Evolutionary conservation across 2,797 vertebrate genomes (phyloP), one percentile per base, ranked within the genome.

Genomic region (Meriones psammophilus): DNA sequence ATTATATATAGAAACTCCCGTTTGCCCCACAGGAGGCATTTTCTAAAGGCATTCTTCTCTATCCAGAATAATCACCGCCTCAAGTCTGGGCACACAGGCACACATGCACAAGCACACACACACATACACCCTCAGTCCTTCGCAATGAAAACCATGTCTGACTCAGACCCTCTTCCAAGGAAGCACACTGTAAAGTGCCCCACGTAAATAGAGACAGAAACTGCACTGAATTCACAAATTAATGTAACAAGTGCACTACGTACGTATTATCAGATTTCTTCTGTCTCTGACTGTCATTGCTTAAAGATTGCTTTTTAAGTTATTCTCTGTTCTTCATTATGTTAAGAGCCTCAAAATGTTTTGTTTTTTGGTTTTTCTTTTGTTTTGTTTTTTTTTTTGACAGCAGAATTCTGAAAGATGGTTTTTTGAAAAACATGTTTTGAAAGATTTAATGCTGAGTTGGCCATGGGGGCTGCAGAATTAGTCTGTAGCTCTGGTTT

Each of bases 401-500:
- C 79, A 86, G 26, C 42, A 91, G 92, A 97, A 91, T 98, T 97
- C 36, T 73, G 28, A 92, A 94, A 94, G 39, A 73, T 60, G n/a
- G 28, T 78, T 62, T 26, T 26, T 42, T 54, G 88, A 30, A 46
- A 62, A 42, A 15, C 1, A 15, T 3, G 4, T 74, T 96, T 87
- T 42, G 33, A 86, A 83, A 94, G n/a, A 54, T 68, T 89, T 17
- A 68, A 15, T 78, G 17, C 33, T 74, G 69, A 7, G 3, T 64
- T 84, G 76, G 96, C 56, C 84, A 22, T 26, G 71, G 14, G 1
- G 78, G 10, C 56, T 26, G 26, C 89, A 50, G 3, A 68, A 1
- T 74, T 91, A 50, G 92, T 81, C 6, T 3, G 8, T 81, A 62
- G 42, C 85, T 92, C 56, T 86, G 50, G 8, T 54, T 80, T 94